A percentile compares a stretch with the other conserved stretches of the same genome.
These are phyloP conservation scores for Drosophila kuntzei DNA, from an alignment of 2,888 invertebrate genomes.

Conservation along the genomic window DNA sequence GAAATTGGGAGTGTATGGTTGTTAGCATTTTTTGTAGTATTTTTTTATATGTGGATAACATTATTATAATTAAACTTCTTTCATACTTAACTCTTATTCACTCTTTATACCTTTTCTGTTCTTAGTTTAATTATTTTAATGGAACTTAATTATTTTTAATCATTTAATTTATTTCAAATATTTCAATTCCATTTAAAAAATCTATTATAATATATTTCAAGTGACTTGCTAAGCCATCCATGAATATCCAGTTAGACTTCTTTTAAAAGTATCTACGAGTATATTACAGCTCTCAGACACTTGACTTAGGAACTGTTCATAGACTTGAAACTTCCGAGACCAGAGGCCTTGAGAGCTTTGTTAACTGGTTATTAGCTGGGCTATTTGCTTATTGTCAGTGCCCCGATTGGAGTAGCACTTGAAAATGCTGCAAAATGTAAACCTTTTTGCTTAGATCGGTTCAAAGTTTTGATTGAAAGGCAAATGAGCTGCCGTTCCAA, in stretches of 20 bases:
- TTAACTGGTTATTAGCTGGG: constrained; percentile 51
- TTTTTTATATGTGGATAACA: neutral
- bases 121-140: neutral
- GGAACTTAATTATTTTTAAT: neutral
- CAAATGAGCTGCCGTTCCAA: constrained; percentile 75
- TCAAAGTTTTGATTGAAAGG: constrained; percentile 64
- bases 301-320: constrained; percentile 21
- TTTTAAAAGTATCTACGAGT: constrained; percentile 10
- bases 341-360: constrained; percentile 53
- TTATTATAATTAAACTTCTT: neutral
- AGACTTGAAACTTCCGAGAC: constrained; percentile 48
- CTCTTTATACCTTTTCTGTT: neutral
- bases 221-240: neutral
- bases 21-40: too few relatives aligned
- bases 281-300: constrained; percentile 33
- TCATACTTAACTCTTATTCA: neutral
- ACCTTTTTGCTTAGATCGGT: constrained; percentile 33
- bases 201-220: neutral
- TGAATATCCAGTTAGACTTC: constrained; percentile 7
- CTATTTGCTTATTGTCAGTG: constrained; percentile 22
- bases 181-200: neutral
- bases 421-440: constrained; percentile 51
- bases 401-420: constrained; percentile 44
- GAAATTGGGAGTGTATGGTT: neutral
- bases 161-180: neutral